phyloP scores from a whole-genome alignment of 2,113 vertebrate genomes.

The Myotis lucifugus region DNA sequence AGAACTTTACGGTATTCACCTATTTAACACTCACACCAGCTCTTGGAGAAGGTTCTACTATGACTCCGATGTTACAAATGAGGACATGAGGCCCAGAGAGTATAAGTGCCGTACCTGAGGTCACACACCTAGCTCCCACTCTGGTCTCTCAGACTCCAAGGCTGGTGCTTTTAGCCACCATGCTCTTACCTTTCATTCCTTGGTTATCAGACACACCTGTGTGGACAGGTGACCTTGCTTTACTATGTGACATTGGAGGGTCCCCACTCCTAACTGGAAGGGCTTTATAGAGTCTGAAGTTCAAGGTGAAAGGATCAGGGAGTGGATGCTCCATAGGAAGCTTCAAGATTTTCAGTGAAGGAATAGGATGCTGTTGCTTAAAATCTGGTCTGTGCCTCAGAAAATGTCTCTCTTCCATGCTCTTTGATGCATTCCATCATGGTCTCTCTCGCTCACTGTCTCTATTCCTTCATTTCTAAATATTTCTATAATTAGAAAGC shows the following conservation, averaged over 20 bases:
- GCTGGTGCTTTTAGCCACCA: not conserved
- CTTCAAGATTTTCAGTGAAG: not conserved
- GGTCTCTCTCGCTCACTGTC: not conserved
- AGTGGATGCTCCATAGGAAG: not conserved
- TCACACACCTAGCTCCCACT: not conserved
- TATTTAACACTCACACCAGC: not conserved
- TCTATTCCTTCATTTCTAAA: not conserved
- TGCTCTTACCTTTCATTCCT: not conserved
- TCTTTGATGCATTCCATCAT: not conserved
- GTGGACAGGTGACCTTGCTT: not conserved
- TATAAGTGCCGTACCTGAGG: too few relatives aligned
- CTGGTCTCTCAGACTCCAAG: not conserved
- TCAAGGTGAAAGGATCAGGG: not conserved
- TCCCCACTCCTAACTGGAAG: too few relatives aligned
- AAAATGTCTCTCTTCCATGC: not conserved
- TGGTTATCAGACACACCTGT: not conserved
- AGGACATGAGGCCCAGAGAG: not conserved
- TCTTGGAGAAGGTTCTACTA: not conserved
- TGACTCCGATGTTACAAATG: not conserved
- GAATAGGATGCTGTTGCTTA: not conserved
- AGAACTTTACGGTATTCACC: not conserved
- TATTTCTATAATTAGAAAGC: not conserved
- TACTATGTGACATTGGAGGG: not conserved
- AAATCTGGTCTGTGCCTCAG: not conserved
- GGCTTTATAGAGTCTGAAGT: not conserved